phyloP scores from a whole-genome alignment of 2,113 vertebrate genomes.

The Leptobrachium ailaonicum region DNA sequence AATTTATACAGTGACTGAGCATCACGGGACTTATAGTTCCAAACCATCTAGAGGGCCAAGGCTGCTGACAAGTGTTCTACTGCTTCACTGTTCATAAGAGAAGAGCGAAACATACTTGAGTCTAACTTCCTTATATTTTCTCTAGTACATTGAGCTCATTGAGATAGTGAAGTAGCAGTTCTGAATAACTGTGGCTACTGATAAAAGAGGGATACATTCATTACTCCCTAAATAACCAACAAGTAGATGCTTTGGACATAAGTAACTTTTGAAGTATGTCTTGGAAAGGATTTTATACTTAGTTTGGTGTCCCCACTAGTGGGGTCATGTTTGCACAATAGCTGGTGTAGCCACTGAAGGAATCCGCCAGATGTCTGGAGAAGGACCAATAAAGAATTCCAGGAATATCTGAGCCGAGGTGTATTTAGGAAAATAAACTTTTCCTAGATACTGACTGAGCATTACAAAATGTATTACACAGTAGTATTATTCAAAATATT shows the following conservation, averaged over 20 bases:
- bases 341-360: slow-evolving; percentile 51
- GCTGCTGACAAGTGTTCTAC: too few species aligned
- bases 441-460: not conserved
- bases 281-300: slow-evolving; percentile 15
- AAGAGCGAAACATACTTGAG: too few species aligned
- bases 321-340: slow-evolving; percentile 64
- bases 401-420: slow-evolving; percentile 60
- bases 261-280: not conserved
- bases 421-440: slow-evolving; percentile 58
- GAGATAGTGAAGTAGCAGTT: not conserved
- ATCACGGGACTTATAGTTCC: too few species aligned
- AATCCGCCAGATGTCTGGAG: slow-evolving; percentile 65
- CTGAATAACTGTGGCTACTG: not conserved
- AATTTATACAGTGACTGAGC: too few species aligned
- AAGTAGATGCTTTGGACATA: slow-evolving; percentile 5
- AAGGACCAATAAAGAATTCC: slow-evolving; percentile 60
- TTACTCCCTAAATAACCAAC: slow-evolving; percentile 3
- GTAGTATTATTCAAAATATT: not conserved
- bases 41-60: too few species aligned
- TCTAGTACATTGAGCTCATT: not conserved
- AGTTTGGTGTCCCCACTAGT: slow-evolving; percentile 29
- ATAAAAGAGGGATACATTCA: not conserved
- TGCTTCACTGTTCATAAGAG: too few species aligned
- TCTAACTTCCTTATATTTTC: too few species aligned
- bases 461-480: not conserved